phyloP scores from a whole-genome alignment of 1,140 invertebrate species.

The Micrasema minimum region DNA sequence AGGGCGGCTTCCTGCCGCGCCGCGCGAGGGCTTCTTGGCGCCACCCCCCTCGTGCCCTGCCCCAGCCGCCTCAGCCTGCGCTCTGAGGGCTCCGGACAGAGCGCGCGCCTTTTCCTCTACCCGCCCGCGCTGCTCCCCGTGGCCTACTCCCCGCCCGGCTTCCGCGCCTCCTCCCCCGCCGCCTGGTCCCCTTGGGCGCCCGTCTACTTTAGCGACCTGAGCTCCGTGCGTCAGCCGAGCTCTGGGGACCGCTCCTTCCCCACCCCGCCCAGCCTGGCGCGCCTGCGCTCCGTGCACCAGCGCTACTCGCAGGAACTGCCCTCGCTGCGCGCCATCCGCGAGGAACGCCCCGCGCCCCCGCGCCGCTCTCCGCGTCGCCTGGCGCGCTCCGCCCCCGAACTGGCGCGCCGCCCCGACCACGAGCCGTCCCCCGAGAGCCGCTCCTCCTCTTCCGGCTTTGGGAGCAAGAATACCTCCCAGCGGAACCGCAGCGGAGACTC shows the following conservation, averaged over 20 bases:
- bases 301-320: slow-evolving; percentile 80
- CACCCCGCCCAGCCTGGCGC: slow-evolving; percentile 72
- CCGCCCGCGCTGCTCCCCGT: slow-evolving; percentile 69
- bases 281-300: slow-evolving; percentile 70
- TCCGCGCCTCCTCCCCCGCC: slow-evolving; percentile 67
- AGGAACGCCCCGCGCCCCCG: slow-evolving; percentile 65
- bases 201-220: slow-evolving; percentile 84
- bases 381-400: slow-evolving; percentile 69
- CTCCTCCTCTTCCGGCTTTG: slow-evolving; percentile 89
- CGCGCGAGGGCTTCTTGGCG: slow-evolving; percentile 73
- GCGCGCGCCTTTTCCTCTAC: slow-evolving; percentile 63
- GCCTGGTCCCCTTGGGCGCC: slow-evolving; percentile 70
- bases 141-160: slow-evolving; percentile 67
- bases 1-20: slow-evolving; percentile 81
- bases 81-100: slow-evolving; percentile 72
- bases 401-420: slow-evolving; percentile 70
- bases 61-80: slow-evolving; percentile 73
- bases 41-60: slow-evolving; percentile 72
- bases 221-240: slow-evolving; percentile 83
- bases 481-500: slow-evolving; percentile 78
- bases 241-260: slow-evolving; percentile 83
- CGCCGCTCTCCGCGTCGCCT: slow-evolving; percentile 45
- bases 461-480: slow-evolving; percentile 90
- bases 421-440: slow-evolving; percentile 87
- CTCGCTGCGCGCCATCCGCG: slow-evolving; percentile 77